Evolutionary conservation across 2,797 vertebrate species (phyloP), one percentile per base, ranked within the genome.

Genomic region (Acanthornis magna): DNA sequence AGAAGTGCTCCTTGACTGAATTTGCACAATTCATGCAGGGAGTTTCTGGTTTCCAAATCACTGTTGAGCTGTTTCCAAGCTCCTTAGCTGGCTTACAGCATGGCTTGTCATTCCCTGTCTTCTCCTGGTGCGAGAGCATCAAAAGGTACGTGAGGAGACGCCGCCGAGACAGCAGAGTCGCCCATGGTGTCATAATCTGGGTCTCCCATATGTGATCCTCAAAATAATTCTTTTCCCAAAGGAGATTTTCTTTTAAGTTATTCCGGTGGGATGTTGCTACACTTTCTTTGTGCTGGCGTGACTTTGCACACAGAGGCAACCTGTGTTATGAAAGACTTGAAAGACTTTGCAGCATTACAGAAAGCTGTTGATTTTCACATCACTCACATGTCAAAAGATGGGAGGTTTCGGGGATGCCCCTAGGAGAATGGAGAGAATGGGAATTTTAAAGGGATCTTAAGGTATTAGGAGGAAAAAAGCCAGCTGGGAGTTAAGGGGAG

Each of bases 331-430:
- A 75, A 74, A 83, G 72, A 36, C 67, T 62, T 74, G 87, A 82
- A 82, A 92, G 83, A 54, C 71, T 60, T 60, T 11, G 85, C 89
- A 60, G 72, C 40, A 0, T 70, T 68, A 63, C 1, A 19, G 89
- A 58, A 61, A 88, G 85, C 88, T 90, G 83, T 63, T 85, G 82
- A 16, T 67, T 65, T 81, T 86, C 57, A 77, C 70, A 75, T 91
- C 75, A 61, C 82, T 89, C 89, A 88, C 5, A 29, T 83, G 93
- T 83, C 91, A 84, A 36, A 70, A 47, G 61, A 55, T 11, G 18
- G 57, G 72, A 73, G 60, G 67, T 45, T 89, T 70, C 0, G 5
- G 65, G 75, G 67, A 62, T 12, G 3, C 57, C 75, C 60, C n/a
- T 3, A 25, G 29, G 65, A 63, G 48, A 77, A 43, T 32, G 29